A percentile compares a stretch with the other conserved stretches of the same genome.
Evolutionary conservation across 2,888 invertebrate species (phyloP).

Genomic region (Embidobia sp.): DNA sequence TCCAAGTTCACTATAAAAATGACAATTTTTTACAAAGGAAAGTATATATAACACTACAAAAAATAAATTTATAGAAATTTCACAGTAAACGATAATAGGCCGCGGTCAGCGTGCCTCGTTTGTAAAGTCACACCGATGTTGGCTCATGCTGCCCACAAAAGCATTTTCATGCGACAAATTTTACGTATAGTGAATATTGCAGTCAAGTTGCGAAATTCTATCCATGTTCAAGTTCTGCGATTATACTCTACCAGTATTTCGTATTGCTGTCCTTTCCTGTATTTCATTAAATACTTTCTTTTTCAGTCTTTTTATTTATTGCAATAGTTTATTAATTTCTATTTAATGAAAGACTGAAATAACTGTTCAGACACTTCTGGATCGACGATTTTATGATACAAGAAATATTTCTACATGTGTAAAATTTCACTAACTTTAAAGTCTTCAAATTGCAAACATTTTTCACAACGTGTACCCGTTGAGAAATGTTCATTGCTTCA

Average conservation of each 20-base stretch:
- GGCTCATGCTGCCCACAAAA: slow-evolving; percentile 28
- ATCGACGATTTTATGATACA: not conserved
- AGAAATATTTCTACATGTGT: no score
- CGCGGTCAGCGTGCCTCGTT: slow-evolving; percentile 31
- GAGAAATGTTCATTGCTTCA: no score
- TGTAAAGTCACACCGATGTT: no score
- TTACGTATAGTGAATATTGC: slow-evolving; percentile 44
- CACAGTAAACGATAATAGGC: slow-evolving; percentile 26
- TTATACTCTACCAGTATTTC: slow-evolving; percentile 23
- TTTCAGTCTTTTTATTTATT: slow-evolving; percentile 16
- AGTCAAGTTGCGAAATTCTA: slow-evolving; percentile 50
- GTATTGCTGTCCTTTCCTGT: slow-evolving; percentile 13
- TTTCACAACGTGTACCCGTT: no score
- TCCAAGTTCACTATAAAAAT: slow-evolving; percentile 34
- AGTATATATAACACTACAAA: slow-evolving; percentile 5
- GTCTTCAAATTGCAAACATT: no score
- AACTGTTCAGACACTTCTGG: not conserved
- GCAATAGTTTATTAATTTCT: no score
- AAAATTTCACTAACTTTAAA: no score
- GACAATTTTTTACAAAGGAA: slow-evolving; percentile 23
- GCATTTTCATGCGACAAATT: slow-evolving; percentile 56
- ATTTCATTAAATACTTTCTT: slow-evolving; percentile 49
- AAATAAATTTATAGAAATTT: slow-evolving; percentile 26
- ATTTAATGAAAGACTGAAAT: slow-evolving; percentile 21
- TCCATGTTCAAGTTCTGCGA: slow-evolving; percentile 38